A percentile compares a stretch with the other conserved stretches of the same genome.
These are phyloP conservation scores for Chaetodon trifascialis DNA, from an alignment of 2,113 vertebrate genomes.

Conservation along the genomic window DNA sequence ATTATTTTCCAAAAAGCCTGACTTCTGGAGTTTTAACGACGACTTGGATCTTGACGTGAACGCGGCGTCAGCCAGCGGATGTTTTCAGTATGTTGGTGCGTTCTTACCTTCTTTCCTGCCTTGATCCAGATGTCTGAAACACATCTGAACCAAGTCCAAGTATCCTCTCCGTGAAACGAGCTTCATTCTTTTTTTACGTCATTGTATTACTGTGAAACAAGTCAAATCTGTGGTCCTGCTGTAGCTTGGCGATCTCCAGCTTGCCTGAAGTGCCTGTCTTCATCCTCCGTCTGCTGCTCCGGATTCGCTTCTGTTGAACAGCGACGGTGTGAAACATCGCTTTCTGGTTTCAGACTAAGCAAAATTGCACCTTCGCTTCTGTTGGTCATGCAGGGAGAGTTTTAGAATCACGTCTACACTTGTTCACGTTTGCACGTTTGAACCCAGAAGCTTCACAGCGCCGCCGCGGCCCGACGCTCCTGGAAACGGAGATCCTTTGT, in stretches of 20 bases:
- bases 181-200: neutral
- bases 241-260: slow-evolving; percentile 19
- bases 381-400: neutral
- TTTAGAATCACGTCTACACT: neutral
- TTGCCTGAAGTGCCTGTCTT: slow-evolving; percentile 62
- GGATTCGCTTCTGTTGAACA: neutral
- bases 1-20: no score
- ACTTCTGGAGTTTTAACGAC: no score
- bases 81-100: no score
- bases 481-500: neutral
- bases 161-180: neutral
- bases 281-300: slow-evolving; percentile 8
- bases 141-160: neutral
- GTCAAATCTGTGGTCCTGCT: neutral
- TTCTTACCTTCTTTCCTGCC: no score
- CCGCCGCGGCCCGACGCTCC: neutral
- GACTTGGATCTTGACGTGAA: neutral
- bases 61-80: no score
- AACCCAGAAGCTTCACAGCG: neutral
- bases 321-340: neutral
- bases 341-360: neutral
- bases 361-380: neutral
- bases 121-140: neutral
- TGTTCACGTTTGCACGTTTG: neutral
- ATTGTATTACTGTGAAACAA: neutral